phyloP scores from a whole-genome alignment of 2,113 vertebrate species.

The Turdus rufiventris region DNA sequence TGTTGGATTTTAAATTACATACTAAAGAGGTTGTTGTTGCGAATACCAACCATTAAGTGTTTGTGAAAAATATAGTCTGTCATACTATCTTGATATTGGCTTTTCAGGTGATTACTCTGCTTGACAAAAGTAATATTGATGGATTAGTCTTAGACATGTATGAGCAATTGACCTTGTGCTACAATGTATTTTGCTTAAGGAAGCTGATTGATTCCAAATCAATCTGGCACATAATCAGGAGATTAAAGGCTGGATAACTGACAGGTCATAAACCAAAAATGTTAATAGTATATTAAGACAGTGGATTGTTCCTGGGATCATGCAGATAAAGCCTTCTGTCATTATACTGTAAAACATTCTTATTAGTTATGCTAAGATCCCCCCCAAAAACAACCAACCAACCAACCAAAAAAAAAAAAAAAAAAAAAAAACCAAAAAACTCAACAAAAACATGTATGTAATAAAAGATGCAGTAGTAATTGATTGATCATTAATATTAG shows the following conservation, averaged over 20 bases:
- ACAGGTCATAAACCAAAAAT: background rate
- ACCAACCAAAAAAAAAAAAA: background rate
- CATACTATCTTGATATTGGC: background rate
- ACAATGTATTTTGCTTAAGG: constrained; percentile 4
- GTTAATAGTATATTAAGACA: background rate
- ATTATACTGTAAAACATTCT: background rate
- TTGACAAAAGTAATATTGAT: constrained; percentile 10
- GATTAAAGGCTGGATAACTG: background rate
- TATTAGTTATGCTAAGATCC: background rate
- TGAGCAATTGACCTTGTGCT: background rate
- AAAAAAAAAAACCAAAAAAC: too few relatives aligned
- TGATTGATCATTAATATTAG: background rate
- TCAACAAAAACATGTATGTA: background rate
- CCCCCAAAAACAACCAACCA: too few relatives aligned
- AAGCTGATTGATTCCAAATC: background rate
- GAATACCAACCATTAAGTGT: background rate
- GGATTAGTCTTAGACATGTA: background rate
- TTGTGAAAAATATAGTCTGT: background rate
- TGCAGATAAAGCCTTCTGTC: background rate
- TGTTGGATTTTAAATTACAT: background rate
- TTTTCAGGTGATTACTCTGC: background rate
- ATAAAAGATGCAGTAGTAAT: background rate
- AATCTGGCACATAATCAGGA: background rate
- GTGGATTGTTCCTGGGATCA: background rate
- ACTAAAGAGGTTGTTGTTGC: background rate